These are phyloP conservation scores for Akabosia matsudoensis DNA, from an alignment of 1,140 invertebrate genomes.

Conservation along the genomic window DNA sequence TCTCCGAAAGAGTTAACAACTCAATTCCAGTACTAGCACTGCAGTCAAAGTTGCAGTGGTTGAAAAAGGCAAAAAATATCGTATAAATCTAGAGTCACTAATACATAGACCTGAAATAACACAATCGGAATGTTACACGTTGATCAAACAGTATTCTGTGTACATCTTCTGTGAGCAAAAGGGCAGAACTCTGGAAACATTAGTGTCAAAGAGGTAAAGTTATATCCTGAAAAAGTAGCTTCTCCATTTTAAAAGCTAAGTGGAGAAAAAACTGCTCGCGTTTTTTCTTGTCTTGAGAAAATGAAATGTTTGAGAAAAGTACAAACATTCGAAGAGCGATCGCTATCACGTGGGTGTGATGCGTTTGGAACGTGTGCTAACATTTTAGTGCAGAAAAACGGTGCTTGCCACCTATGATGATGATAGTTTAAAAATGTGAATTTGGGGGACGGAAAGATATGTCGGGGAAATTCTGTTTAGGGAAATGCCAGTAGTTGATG, in stretches of 20 bases:
- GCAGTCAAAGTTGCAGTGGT: too few species aligned
- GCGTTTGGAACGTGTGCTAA: not conserved
- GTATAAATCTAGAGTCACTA: too few species aligned
- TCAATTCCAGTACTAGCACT: not conserved
- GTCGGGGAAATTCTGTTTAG: not conserved
- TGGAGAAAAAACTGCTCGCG: not conserved
- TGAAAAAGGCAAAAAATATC: too few species aligned
- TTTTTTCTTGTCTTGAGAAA: not conserved
- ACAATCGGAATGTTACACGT: not conserved
- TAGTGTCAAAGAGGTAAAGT: constrained; percentile 5
- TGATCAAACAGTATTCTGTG: not conserved
- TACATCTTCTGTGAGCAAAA: not conserved
- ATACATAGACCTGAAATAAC: too few species aligned
- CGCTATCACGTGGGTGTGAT: not conserved
- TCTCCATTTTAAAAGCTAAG: not conserved
- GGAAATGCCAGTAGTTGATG: not conserved
- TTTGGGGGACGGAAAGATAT: not conserved
- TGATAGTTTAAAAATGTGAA: not conserved
- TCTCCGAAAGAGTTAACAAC: constrained; percentile 12
- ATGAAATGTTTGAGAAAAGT: not conserved
- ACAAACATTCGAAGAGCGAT: not conserved
- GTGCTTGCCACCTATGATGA: not conserved
- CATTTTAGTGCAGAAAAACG: not conserved
- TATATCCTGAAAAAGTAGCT: not conserved
- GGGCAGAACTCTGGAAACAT: constrained; percentile 6